phyloP scores from a whole-genome alignment of 2,888 invertebrate species.

The Fragum whitleyi region DNA sequence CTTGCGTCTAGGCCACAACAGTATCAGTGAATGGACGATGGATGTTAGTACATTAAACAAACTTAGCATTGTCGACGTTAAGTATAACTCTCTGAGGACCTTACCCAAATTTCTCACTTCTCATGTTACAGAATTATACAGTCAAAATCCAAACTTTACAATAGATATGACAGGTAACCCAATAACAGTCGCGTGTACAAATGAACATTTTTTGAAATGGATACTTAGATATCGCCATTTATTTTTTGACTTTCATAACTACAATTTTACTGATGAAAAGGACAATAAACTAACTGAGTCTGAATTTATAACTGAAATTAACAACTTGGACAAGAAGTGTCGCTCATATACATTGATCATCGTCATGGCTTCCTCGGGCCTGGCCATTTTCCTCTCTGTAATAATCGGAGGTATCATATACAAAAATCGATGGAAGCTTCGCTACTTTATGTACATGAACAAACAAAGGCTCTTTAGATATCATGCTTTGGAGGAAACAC shows the following conservation, averaged over 20 bases:
- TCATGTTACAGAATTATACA: background rate
- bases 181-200: background rate
- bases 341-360: background rate
- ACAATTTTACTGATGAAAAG: background rate
- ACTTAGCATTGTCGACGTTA: slow-evolving; percentile 32
- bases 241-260: background rate
- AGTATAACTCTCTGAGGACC: slow-evolving; percentile 20
- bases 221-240: background rate
- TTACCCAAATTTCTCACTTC: slow-evolving; percentile 2
- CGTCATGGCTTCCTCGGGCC: slow-evolving; percentile 7
- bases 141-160: background rate
- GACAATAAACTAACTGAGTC: background rate
- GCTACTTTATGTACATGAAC: slow-evolving; percentile 53
- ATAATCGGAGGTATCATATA: slow-evolving; percentile 46
- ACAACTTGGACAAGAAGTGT: slow-evolving; percentile 19
- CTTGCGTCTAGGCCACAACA: slow-evolving; percentile 37
- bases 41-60: slow-evolving; percentile 2
- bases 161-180: slow-evolving; percentile 7
- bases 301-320: background rate
- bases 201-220: background rate
- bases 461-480: slow-evolving; percentile 41
- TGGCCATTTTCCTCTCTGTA: slow-evolving; percentile 33
- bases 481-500: background rate
- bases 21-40: slow-evolving; percentile 14
- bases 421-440: slow-evolving; percentile 57